Conservation (phyloP, 2,888 invertebrate genomes). For the Archips crataeganus region DNA sequence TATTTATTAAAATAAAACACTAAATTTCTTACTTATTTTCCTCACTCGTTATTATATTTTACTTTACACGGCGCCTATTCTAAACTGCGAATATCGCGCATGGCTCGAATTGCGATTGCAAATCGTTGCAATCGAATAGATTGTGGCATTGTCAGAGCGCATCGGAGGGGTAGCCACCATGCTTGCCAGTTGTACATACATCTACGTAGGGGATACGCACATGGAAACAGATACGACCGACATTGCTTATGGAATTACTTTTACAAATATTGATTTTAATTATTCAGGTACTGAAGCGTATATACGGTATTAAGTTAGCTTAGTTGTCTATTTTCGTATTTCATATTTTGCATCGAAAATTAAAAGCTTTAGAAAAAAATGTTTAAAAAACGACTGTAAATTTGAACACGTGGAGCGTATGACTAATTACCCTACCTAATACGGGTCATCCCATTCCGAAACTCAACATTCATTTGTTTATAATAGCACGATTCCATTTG, state of each 20-base stretch:
- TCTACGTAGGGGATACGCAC: conserved; percentile 1
- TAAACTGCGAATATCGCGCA: conserved; percentile 11
- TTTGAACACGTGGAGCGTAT: too few relatives aligned
- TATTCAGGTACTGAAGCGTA: not conserved
- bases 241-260: conserved; percentile 6
- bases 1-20: not conserved
- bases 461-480: not conserved
- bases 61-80: conserved; percentile 17
- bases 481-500: too few relatives aligned
- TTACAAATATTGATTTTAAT: not conserved
- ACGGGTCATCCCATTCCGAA: not conserved
- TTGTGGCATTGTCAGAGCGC: conserved; percentile 48
- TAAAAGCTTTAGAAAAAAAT: too few relatives aligned
- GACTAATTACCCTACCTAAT: too few relatives aligned
- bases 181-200: conserved; percentile 1
- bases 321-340: too few relatives aligned
- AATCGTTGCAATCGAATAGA: conserved; percentile 48
- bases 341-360: too few relatives aligned
- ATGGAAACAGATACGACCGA: conserved; percentile 8
- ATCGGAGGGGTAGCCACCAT: conserved; percentile 44
- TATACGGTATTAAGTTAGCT: too few relatives aligned
- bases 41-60: not conserved
- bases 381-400: too few relatives aligned
- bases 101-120: conserved; percentile 19
- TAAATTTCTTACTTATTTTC: not conserved